Base-by-base conservation (phyloP, 2,113 vertebrate genomes). In the Nicator chloris region DNA sequence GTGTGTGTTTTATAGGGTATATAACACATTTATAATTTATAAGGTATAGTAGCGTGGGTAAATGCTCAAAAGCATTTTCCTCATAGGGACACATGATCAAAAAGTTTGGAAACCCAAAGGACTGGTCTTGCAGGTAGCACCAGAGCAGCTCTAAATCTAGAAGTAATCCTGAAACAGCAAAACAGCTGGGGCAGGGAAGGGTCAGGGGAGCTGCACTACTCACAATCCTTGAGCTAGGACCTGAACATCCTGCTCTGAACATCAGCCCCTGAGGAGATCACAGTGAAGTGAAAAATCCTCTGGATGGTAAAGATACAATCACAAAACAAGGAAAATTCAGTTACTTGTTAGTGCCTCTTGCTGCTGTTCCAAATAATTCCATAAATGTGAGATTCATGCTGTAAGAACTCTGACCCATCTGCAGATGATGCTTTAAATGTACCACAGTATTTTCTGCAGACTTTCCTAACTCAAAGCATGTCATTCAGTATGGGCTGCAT, bases 301-400 rank as follows among this genome's bases (percentile, higher is more conserved):
- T 49, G 53, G 19, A 21, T n/a, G 8, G 61, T 23, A 49, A 82
- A 37, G 31, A 60, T 8, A 47, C 0, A 2, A 17, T 23, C 77
- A 69, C 18, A 75, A 61, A 95, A 27, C 14, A 91, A 72, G 53
- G 70, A 79, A 82, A 76, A 94, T 27, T 81, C 82, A 45, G 30
- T 80, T 82, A 80, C 37, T 51, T 76, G 51, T 82, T 82, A 82
- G 81, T 1, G 5, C 14, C 6, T 87, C 60, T 96, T 94, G 51
- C 72, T 93, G 39, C 50, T 59, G 44, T 68, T 95, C 53, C 63
- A 93, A 92, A 92, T 76, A 90, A 87, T 31, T 85, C 56, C 69
- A 42, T 31, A 72, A 59, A 72, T 50, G 26, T 49, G 66, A 93
- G 42, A 69, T 57, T 68, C 33, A 35, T 59, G 31, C 21, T 56